Percentiles rank a stretch among this genome's conserved stretches.
These are phyloP conservation scores for Euborellia annulipes DNA, from an alignment of 1,140 invertebrate genomes.

Conservation along the genomic window DNA sequence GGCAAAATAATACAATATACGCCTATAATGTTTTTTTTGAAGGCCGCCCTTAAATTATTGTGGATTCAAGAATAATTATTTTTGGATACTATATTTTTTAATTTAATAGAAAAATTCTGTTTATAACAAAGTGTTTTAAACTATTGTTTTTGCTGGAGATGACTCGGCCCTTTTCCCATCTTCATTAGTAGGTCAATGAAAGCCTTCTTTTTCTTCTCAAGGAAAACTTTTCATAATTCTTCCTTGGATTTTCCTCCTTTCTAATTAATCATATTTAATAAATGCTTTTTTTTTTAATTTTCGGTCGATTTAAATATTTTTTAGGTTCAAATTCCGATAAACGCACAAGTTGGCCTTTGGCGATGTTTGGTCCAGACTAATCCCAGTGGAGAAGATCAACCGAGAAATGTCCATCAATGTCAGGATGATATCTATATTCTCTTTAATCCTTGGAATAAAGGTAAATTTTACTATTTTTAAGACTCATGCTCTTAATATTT, in stretches of 20 bases:
- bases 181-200: no score
- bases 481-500: not conserved
- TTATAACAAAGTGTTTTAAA: no score
- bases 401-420: constrained; percentile 25
- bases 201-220: not conserved
- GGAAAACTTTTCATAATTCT: not conserved
- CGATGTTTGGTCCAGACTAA: constrained; percentile 38
- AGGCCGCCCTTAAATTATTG: no score
- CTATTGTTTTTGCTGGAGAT: no score
- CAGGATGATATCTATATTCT: constrained; percentile 54
- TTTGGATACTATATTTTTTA: no score
- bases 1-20: no score
- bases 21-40: no score
- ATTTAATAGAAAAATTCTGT: no score
- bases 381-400: constrained; percentile 30
- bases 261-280: not conserved
- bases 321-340: constrained; percentile 38
- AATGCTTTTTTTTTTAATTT: no score
- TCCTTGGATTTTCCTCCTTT: not conserved
- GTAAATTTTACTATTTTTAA: constrained; percentile 28
- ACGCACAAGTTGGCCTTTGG: constrained; percentile 44
- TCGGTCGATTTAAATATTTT: no score
- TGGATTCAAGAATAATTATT: no score
- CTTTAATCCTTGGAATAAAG: constrained; percentile 68
- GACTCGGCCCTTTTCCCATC: no score